Percentiles rank a stretch among this genome's conserved stretches.
These are phyloP conservation scores for Drepana falcataria DNA, from an alignment of 2,888 invertebrate genomes.

Conservation along the genomic window DNA sequence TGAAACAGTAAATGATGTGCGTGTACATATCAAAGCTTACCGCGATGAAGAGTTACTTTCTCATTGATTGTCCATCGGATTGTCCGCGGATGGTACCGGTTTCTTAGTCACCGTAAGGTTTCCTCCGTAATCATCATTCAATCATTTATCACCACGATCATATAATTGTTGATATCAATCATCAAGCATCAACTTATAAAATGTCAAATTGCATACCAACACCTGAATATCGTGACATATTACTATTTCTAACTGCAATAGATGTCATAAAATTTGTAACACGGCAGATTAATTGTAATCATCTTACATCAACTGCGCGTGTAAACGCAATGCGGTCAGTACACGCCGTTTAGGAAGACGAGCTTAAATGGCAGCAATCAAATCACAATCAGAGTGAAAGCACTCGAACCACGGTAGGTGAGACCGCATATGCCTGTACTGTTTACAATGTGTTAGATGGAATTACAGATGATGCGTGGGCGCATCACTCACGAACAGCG, in stretches of 20 bases:
- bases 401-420: conserved; percentile 40
- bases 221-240: not conserved
- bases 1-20: not conserved
- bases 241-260: not conserved
- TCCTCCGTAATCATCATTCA: not conserved
- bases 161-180: too few relatives aligned
- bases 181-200: too few relatives aligned
- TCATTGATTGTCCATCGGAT: too few relatives aligned
- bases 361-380: conserved; percentile 65
- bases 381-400: conserved; percentile 71
- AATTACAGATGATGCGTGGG: conserved; percentile 56
- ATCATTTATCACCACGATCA: not conserved
- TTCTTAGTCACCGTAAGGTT: not conserved
- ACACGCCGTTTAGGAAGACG: conserved; percentile 47
- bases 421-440: conserved; percentile 29
- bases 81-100: not conserved
- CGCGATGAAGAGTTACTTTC: too few relatives aligned
- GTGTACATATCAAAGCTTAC: not conserved
- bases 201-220: too few relatives aligned
- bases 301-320: conserved; percentile 41
- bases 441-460: conserved; percentile 65
- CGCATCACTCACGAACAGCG: conserved; percentile 45
- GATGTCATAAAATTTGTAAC: conserved; percentile 39
- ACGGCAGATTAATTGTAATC: conserved; percentile 46
- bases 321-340: conserved; percentile 45